These are phyloP conservation scores for Dasysyrphus tricinctus DNA, from an alignment of 2,888 invertebrate genomes.

Conservation along the genomic window DNA sequence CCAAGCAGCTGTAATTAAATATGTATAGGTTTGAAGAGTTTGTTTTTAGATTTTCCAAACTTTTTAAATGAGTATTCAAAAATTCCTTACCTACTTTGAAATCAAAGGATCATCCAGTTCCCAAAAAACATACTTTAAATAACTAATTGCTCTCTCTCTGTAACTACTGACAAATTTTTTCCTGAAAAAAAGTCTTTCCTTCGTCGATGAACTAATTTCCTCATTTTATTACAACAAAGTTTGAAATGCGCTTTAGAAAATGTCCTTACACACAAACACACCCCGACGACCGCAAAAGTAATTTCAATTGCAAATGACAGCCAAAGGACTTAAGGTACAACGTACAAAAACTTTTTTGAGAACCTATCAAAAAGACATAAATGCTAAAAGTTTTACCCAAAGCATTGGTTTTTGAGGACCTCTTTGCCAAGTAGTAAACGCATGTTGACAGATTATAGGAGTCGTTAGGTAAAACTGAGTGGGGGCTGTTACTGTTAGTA, in stretches of 20 bases:
- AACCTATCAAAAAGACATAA: constrained; percentile 42
- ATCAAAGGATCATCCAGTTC: too few species aligned
- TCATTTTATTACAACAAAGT: constrained; percentile 4
- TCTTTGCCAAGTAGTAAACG: constrained; percentile 12
- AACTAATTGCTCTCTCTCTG: background rate
- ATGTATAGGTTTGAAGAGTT: too few species aligned
- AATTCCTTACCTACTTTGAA: too few species aligned
- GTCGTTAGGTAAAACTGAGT: background rate
- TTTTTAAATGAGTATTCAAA: too few species aligned
- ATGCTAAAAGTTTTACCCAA: constrained; percentile 28
- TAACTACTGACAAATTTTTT: background rate
- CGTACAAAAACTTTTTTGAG: constrained; percentile 1
- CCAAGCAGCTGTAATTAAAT: too few species aligned
- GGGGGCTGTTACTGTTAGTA: background rate
- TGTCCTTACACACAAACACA: background rate
- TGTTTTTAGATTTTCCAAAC: too few species aligned
- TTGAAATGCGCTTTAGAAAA: constrained; percentile 12
- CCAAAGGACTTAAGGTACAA: background rate
- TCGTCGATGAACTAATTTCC: background rate
- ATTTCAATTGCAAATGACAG: constrained; percentile 31
- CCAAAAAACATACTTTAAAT: background rate
- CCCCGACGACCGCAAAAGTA: background rate
- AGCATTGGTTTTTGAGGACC: background rate
- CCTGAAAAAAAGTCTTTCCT: background rate
- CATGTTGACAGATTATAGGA: constrained; percentile 34